These are phyloP conservation scores for Cotesia vestalis DNA, from an alignment of 1,140 invertebrate genomes.

Conservation along the genomic window DNA sequence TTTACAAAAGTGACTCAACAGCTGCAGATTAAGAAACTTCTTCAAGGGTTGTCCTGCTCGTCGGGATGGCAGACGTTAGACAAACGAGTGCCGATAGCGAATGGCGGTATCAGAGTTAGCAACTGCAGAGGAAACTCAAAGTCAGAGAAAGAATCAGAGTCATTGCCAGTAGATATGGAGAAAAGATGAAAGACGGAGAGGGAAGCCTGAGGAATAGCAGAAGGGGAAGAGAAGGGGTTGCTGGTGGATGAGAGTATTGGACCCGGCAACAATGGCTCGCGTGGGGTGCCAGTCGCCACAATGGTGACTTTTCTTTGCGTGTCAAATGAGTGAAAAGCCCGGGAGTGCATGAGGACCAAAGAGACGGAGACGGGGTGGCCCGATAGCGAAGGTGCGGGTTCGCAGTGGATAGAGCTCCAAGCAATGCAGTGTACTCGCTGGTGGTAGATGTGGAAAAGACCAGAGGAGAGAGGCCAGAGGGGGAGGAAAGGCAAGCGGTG, in stretches of 20 bases:
- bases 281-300: slow-evolving; percentile 54
- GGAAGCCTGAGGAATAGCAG: slow-evolving; percentile 30
- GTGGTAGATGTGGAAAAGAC: slow-evolving; percentile 1
- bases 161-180: too few species aligned
- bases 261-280: slow-evolving; percentile 59
- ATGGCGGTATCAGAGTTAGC: slow-evolving; percentile 16
- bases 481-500: slow-evolving; percentile 38
- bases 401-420: background rate
- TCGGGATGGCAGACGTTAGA: background rate
- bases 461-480: background rate
- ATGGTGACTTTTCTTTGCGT: slow-evolving; percentile 66
- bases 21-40: background rate
- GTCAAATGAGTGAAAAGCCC: slow-evolving; percentile 66
- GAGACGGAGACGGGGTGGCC: background rate
- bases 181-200: slow-evolving; percentile 10
- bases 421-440: background rate
- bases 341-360: background rate
- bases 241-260: slow-evolving; percentile 49
- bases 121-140: background rate
- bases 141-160: too few species aligned
- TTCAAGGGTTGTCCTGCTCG: background rate
- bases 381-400: slow-evolving; percentile 41
- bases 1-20: too few species aligned
- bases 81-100: slow-evolving; percentile 27
- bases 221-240: slow-evolving; percentile 37